Conservation (phyloP, 2,797 vertebrate species). For the Lophotriccus pileatus region DNA sequence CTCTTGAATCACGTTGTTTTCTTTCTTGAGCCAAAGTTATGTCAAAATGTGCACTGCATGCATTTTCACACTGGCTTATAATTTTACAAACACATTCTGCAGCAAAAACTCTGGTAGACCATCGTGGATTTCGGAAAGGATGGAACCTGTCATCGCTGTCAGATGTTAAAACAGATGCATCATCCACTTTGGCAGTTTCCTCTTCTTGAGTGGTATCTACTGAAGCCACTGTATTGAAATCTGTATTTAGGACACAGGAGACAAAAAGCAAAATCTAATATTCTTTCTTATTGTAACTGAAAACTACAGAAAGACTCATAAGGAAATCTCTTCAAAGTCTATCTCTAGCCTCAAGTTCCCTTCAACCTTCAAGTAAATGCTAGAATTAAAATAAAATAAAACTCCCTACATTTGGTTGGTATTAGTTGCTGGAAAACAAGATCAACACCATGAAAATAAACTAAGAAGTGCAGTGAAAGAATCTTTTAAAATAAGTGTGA, state of each 20-base stretch:
- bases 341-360: not conserved
- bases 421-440: not conserved
- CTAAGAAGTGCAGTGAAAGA: not conserved
- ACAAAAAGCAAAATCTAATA: not conserved
- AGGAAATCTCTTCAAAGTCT: not conserved
- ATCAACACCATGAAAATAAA: not conserved
- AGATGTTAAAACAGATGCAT: constrained; percentile 79
- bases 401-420: not conserved
- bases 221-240: constrained; percentile 74
- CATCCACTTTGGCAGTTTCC: constrained; percentile 79
- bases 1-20: constrained; percentile 83
- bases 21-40: constrained; percentile 86
- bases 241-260: constrained; percentile 61
- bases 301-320: not conserved
- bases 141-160: constrained; percentile 72
- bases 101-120: constrained; percentile 90
- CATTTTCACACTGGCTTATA: constrained; percentile 82
- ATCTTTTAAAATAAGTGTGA: not conserved
- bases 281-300: not conserved
- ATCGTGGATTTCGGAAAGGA: constrained; percentile 84
- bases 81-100: constrained; percentile 88
- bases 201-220: constrained; percentile 85
- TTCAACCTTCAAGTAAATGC: not conserved
- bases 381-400: not conserved
- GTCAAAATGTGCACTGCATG: constrained; percentile 84